Conservation (phyloP, 2,113 vertebrate genomes). For the Rhinoderma darwinii region DNA sequence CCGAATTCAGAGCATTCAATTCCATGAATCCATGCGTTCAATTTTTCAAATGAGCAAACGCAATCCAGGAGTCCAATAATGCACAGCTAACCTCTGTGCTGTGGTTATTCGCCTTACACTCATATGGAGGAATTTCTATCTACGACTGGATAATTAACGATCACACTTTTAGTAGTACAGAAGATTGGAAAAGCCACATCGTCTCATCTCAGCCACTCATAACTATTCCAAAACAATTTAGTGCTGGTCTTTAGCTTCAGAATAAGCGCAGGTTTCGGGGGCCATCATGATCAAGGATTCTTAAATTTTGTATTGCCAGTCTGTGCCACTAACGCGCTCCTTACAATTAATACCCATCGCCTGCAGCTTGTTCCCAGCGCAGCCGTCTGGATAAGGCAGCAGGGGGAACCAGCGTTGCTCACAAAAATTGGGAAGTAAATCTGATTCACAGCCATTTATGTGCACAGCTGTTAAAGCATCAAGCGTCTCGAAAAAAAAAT, state of each 20-base stretch:
- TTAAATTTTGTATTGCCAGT: not conserved
- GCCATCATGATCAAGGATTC: not conserved
- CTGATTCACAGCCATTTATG: constrained; percentile 41
- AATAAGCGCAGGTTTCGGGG: not conserved
- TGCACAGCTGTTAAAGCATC: not conserved
- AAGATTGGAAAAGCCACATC: not conserved
- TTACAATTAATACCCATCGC: constrained; percentile 30
- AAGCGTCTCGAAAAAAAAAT: not conserved
- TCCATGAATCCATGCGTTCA: too few species aligned
- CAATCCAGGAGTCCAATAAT: too few species aligned
- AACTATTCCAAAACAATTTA: not conserved
- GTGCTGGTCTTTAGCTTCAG: not conserved
- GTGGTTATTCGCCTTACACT: not conserved
- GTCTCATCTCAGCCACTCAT: not conserved
- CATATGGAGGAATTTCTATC: not conserved
- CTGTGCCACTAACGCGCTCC: not conserved
- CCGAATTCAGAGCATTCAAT: too few species aligned
- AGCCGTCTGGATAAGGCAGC: constrained; percentile 14
- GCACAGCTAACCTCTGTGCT: too few species aligned
- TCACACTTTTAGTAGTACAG: not conserved
- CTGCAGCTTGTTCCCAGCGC: constrained; percentile 27
- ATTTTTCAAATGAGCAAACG: too few species aligned
- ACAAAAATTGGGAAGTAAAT: constrained; percentile 17
- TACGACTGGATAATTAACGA: not conserved
- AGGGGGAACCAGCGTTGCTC: not conserved